phyloP scores from a whole-genome alignment of 2,113 vertebrate genomes.

The Acrocephalus kingi region DNA sequence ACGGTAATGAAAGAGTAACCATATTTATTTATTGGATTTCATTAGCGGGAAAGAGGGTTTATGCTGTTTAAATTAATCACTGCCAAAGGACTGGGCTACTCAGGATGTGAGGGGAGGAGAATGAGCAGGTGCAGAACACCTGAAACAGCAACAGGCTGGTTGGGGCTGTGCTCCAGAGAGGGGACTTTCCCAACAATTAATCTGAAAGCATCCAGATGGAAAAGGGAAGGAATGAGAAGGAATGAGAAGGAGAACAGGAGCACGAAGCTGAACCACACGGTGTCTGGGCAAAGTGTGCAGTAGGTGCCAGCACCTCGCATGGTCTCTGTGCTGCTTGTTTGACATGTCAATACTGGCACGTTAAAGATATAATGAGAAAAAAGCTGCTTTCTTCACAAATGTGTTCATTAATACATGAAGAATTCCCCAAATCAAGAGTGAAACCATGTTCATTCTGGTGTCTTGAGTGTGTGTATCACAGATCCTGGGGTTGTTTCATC shows the following conservation, averaged over 20 bases:
- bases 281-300: background rate
- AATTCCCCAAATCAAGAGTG: background rate
- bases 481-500: background rate
- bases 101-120: background rate
- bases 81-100: constrained; percentile 52
- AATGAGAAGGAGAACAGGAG: background rate
- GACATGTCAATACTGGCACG: rapidly evolving
- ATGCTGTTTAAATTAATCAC: constrained; percentile 45
- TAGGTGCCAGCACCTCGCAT: background rate
- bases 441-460: background rate
- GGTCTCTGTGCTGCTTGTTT: background rate
- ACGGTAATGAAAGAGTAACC: constrained; percentile 6
- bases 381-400: background rate
- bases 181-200: constrained; percentile 16
- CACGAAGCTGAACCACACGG: background rate
- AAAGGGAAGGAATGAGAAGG: background rate
- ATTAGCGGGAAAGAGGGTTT: constrained; percentile 21
- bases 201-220: constrained; percentile 48
- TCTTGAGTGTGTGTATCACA: background rate
- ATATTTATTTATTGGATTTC: constrained; percentile 31
- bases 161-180: constrained; percentile 5
- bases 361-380: background rate
- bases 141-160: constrained; percentile 53
- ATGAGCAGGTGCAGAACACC: constrained; percentile 52
- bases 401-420: background rate